Base-by-base conservation (phyloP, 2,113 vertebrate genomes). In the Pterocles gutturalis region DNA sequence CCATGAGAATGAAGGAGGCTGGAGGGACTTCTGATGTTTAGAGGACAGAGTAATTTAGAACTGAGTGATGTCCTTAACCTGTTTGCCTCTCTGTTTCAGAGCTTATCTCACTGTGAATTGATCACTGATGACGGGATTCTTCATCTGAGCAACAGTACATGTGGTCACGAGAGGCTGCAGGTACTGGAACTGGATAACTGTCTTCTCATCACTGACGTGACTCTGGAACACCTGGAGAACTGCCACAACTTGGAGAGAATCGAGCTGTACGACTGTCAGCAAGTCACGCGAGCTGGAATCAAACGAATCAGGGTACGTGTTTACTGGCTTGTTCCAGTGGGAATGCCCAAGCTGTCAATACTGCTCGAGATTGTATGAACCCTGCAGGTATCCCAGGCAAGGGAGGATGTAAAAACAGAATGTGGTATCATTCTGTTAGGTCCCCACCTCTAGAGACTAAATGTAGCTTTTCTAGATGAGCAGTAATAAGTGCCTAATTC, bases 51-150 rank as follows among this genome's bases (percentile, higher is more conserved):
- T 69, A 43, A 28, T 9, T 31, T 33, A 15, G 34, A 51, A 16
- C 29, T 13, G 48, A 53, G 4, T 5, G 43, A 13, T 29, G n/a
- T 18, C 8, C 1, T 33, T 71, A 65, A 53, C 62, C 62, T 24
- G 29, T 58, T 81, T n/a, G 31, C 41, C 21, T 58, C 69, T 92
- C 48, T 38, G 9, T 78, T 90, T 24, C 67, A 99, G 99, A 99
- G 99, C 91, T 98, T 99, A 81, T 99, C 99, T 83, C 99, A 99
- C 98, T 99, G 99, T 87, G 99, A 99, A 98, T 96, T 99, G 96
- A 99, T 99, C 97, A 99, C 99, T 1, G 99, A 99, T 1, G 99
- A 99, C 17, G 99, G 99, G 62, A 99, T 99, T 96, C 98, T 99
- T 91, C 99, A 99, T 77, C 97, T 99, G 89, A 99, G 99, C 98